Evolutionary conservation across 2,888 invertebrate genomes (phyloP).

Genomic region (Drosophila merina): DNA sequence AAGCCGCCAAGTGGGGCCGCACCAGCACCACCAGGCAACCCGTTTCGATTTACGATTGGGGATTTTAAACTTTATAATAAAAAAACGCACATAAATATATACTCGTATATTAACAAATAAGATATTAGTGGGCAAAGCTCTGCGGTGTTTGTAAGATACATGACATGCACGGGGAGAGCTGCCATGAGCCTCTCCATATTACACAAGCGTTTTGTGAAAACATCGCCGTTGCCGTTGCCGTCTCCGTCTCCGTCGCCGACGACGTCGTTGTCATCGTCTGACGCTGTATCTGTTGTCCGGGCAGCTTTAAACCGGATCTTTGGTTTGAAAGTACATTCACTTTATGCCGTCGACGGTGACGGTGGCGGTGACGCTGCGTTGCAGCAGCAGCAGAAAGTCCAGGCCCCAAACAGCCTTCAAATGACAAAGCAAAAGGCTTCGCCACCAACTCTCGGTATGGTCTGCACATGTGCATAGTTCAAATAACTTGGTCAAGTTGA

Average conservation of each 20-base stretch:
- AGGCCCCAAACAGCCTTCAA: conserved; percentile 64
- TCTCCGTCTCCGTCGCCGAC: conserved; percentile 32
- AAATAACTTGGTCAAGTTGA: conserved; percentile 78
- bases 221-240: conserved; percentile 42
- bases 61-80: conserved; percentile 18
- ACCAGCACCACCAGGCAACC: conserved; percentile 1
- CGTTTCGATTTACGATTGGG: conserved; percentile 29
- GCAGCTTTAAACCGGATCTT: conserved; percentile 80
- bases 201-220: conserved; percentile 78
- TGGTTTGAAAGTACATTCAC: conserved; percentile 82
- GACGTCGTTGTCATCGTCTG: conserved; percentile 51
- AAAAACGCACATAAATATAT: conserved; percentile 17
- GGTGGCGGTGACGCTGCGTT: conserved; percentile 51
- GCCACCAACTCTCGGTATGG: conserved; percentile 46
- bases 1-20: neutral
- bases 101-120: conserved; percentile 6
- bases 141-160: neutral
- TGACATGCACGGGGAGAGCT: conserved; percentile 11
- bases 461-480: conserved; percentile 76
- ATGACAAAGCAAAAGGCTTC: conserved; percentile 68
- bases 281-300: conserved; percentile 63
- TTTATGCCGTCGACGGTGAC: conserved; percentile 66
- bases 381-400: conserved; percentile 36
- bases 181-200: conserved; percentile 57
- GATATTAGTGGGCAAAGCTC: conserved; percentile 56